Evolutionary conservation across 2,113 vertebrate genomes (phyloP).

Genomic region (Orycteropus afer): DNA sequence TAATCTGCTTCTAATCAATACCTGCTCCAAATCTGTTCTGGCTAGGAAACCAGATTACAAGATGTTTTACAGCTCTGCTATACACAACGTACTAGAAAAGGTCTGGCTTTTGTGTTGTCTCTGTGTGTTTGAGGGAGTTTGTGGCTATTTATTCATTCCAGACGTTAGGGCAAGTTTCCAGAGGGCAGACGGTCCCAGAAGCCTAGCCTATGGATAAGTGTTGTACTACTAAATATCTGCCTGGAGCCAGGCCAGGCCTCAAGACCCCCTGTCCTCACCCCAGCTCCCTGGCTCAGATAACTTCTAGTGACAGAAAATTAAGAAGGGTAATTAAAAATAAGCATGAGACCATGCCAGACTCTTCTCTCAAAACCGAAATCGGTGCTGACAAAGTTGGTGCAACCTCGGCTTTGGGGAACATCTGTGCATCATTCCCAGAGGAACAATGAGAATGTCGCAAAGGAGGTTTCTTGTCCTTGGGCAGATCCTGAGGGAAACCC

Average conservation of each 20-base stretch:
- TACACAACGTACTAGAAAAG: constrained; percentile 26
- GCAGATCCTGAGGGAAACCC: not conserved
- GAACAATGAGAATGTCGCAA: not conserved
- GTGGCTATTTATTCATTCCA: constrained; percentile 39
- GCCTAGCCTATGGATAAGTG: not conserved
- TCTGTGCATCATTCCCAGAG: not conserved
- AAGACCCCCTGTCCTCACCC: not conserved
- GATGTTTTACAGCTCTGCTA: not conserved
- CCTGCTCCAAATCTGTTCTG: not conserved
- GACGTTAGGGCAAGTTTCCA: constrained; percentile 24
- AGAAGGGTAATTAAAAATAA: constrained; percentile 59
- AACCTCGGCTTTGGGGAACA: not conserved
- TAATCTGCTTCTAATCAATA: too few species aligned
- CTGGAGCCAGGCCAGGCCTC: not conserved
- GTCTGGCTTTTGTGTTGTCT: not conserved
- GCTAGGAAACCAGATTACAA: constrained; percentile 39
- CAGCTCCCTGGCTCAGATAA: not conserved
- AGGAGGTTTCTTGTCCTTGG: not conserved
- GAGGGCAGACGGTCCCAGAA: constrained; percentile 46
- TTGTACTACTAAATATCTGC: constrained; percentile 45
- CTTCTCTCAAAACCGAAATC: constrained; percentile 50
- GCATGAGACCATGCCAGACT: constrained; percentile 1
- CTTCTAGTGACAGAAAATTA: constrained; percentile 50
- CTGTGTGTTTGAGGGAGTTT: not conserved
- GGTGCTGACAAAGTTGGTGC: constrained; percentile 9